Conservation (phyloP, 2,888 invertebrate species). For the Latrodectus hesperus region DNA sequence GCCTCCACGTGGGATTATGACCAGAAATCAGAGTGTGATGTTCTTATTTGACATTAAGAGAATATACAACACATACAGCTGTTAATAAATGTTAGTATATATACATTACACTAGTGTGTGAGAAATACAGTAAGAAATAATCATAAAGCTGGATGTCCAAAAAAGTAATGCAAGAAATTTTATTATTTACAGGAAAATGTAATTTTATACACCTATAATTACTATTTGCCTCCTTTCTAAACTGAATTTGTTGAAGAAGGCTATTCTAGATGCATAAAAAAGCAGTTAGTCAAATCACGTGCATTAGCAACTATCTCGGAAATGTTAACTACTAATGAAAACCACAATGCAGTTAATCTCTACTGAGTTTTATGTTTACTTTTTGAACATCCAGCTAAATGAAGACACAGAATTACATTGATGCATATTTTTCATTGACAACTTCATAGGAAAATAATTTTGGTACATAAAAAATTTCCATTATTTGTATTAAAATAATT, state of each 20-base stretch:
- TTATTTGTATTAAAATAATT: no score
- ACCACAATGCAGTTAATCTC: constrained; percentile 59
- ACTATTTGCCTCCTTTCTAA: neutral
- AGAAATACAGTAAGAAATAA: neutral
- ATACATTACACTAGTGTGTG: neutral
- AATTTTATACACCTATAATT: neutral
- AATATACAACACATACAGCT: constrained; percentile 4
- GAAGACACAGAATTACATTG: neutral
- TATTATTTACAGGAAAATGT: neutral
- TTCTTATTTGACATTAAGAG: neutral
- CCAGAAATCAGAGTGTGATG: neutral
- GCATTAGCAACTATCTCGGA: constrained; percentile 39
- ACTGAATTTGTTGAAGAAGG: neutral
- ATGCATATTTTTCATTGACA: no score
- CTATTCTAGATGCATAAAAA: neutral
- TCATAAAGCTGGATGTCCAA: neutral
- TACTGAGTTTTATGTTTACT: constrained; percentile 15
- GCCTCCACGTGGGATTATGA: neutral
- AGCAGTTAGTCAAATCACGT: constrained; percentile 15
- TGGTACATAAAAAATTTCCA: no score
- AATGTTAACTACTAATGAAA: constrained; percentile 43
- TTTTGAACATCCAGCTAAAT: constrained; percentile 41
- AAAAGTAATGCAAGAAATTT: constrained; percentile 4
- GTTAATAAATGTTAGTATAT: neutral
- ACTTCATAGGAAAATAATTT: no score